Base-by-base conservation (phyloP, 2,888 invertebrate genomes). In the Tyria jacobaeae region DNA sequence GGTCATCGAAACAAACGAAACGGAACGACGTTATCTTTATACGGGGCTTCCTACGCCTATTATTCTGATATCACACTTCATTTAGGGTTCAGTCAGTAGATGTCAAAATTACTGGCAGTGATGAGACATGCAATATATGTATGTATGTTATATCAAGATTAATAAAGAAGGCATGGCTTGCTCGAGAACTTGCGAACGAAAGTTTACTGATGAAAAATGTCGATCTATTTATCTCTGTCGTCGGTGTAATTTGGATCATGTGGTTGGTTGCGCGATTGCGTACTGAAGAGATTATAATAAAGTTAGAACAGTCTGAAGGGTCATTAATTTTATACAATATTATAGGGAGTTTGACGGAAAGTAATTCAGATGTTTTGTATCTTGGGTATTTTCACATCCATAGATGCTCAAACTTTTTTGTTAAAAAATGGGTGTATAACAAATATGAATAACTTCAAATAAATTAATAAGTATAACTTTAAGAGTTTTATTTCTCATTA, bases 211-310 rank as follows among this genome's bases (percentile, higher is more conserved):
- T 83, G 86, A 87, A 82, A 88, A 90, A 89, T 88, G 84, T 78
- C 75, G 80, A 85, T 86, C 88, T 86, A 89, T 90, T 90, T 89
- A 89, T 91, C 88, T 78, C 79, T 78, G 84, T 84, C 86, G 79
- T 79, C 78, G 76, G 79, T 80, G 84, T 88, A 88, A 91, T 89
- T 90, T 84, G 83, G 85, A 87, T 89, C 85, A 84, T 84, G 85
- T 86, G 88, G 85, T 80, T 84, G 85, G 85, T 71, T 86, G 84
- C 85, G 75, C 86, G 85, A 89, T 89, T 88, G 83, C 84, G 85
- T 83, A 83, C 81, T 77, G 80, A 76, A 80, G 79, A 86, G 85
- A 84, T 86, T 85, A 85, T 87, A 85, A 89, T 87, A 86, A 88
- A 86, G 86, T 86, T 85, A 81, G 81, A 80, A 80, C 76, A 81